Base-by-base conservation (phyloP, 2,888 invertebrate genomes). In the Drosophila diplacantha region DNA sequence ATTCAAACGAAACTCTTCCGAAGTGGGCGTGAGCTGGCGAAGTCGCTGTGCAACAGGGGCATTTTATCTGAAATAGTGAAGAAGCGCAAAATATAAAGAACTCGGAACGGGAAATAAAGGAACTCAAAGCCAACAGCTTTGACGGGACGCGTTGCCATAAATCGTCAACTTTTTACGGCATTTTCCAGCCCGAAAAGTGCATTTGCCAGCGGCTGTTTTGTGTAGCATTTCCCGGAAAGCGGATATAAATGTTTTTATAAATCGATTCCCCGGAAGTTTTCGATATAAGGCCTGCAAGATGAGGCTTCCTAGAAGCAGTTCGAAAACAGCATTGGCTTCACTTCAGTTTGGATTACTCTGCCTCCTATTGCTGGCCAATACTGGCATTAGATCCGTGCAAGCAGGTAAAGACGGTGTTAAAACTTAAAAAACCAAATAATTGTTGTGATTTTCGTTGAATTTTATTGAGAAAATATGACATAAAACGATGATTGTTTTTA, bases 341-440 rank as follows among this genome's bases (percentile, higher is more conserved):
- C 58, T 73, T 61, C 66, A 38, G 26, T 52, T 61, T 24, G 62
- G 61, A 43, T 18, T 60, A 5, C 22, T 59, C 11, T 71, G 69
- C 51, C 24, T 79, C 34, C 47, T 78, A 60, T 69, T 79, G 71
- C 65, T 79, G 57, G 69, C 72, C 74, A 81, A 79, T 81, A 81
- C 72, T 66, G 79, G 64, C 69, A 66, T 81, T 56, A 69, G 63
- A 69, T 58, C 69, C 38, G 79, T 69, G 58, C 60, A 67, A 58
- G 78, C 78, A 79, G 81, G 78, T 79, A 74, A 74, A 52, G 46
- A 37, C 5, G 16, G 26, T 39, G 20, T 12, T 18, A 14, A 2
- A 26, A 24, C 3, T 22, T 35, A 3, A 20, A 12, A 29, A 41
- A 12, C 3, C 22, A 26, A 26, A 3, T n/a, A 37, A 39, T 50